Percentiles rank a stretch among this genome's conserved stretches.
Conservation (phyloP, 2,888 invertebrate genomes). For the Eilema griseolum region DNA sequence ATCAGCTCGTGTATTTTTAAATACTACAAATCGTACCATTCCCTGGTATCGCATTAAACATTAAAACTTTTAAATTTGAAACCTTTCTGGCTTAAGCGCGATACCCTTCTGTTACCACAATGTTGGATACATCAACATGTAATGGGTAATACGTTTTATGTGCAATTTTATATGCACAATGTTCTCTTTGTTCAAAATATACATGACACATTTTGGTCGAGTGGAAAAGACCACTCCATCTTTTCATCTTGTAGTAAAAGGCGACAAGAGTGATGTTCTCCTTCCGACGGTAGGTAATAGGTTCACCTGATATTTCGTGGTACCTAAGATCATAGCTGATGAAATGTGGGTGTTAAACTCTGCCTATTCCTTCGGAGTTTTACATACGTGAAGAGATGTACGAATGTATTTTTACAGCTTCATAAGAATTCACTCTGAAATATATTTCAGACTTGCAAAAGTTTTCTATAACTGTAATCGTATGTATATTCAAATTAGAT, state of each 20-base stretch:
- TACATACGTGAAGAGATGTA: too few relatives aligned
- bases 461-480: constrained; percentile 42
- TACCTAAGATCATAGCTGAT: too few relatives aligned
- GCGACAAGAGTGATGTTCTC: too few relatives aligned
- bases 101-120: constrained; percentile 17
- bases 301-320: too few relatives aligned
- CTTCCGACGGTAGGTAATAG: too few relatives aligned
- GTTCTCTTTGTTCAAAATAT: constrained; percentile 5
- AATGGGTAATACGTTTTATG: constrained; percentile 17
- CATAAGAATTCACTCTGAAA: constrained; percentile 41
- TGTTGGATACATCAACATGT: constrained; percentile 16
- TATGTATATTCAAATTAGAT: constrained; percentile 67
- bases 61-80: constrained; percentile 18
- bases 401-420: neutral
- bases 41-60: neutral
- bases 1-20: neutral
- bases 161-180: constrained; percentile 18
- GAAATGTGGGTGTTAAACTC: too few relatives aligned
- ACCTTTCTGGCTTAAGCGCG: constrained; percentile 4
- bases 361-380: too few relatives aligned
- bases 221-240: too few relatives aligned
- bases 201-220: neutral
- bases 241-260: too few relatives aligned
- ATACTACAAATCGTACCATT: neutral
- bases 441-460: constrained; percentile 45